Evolutionary conservation across 2,113 vertebrate genomes (phyloP), one percentile per base, ranked within the genome.

Genomic region (Lampris megalopsis): DNA sequence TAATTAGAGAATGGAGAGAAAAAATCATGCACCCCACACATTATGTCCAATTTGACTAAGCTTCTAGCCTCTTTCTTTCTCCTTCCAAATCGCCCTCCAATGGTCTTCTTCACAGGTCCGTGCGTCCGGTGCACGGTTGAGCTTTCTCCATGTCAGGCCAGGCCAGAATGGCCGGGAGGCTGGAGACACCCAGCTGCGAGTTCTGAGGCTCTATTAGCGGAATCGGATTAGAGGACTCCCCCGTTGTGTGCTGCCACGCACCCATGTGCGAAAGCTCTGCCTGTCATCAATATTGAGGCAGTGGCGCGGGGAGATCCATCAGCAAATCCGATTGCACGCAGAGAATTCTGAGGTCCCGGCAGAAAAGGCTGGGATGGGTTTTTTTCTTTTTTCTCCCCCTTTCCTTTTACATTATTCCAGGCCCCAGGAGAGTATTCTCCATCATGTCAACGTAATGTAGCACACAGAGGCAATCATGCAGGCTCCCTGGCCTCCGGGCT

Each of bases 391-490:
- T 81, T 52, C 75, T 63, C 80, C 64, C 77, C 80, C 86, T 92
- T 90, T 88, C 86, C 87, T 89, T 88, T 89, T 90, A 93, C 88
- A 92, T 92, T 92, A 93, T 94, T 90, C 88, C 81, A 78, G 86
- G 81, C 88, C 92, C 88, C 88, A 77, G 88, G 92, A 92, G 89
- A 90, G 89, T 88, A 89, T 86, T 92, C 88, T 92, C 88, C 84
- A 93, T 93, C 91, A 92, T 92, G 89, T 91, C 90, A 90, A 88
- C 83, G 87, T 91, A 92, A 92, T 93, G 90, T 90, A 91, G 86
- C 92, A 89, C 90, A 91, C 89, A 87, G 89, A 92, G 88, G 90
- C 89, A 92, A 94, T 94, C 93, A 93, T 87, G 89, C 88, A 84
- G 88, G 82, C 82, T 83, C 80, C 87, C 75, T 56, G 85, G 87